Evolutionary conservation across 2,113 vertebrate species (phyloP).

Genomic region (Mesoclemmys tuberculata): DNA sequence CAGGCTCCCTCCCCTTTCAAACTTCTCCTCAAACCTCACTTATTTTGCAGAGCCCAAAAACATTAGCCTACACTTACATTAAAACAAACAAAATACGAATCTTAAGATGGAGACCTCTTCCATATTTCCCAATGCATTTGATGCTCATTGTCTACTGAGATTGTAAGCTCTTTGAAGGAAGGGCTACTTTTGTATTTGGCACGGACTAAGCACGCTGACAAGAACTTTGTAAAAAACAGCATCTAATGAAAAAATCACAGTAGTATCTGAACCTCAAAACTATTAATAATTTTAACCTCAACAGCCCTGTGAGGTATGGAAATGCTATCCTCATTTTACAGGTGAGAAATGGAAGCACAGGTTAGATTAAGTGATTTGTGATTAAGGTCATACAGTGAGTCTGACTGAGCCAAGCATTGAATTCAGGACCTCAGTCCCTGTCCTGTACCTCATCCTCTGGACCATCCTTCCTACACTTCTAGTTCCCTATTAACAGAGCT

Average conservation of each 20-base stretch:
- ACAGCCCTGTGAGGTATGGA: background rate
- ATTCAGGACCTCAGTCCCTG: background rate
- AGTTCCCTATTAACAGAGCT: background rate
- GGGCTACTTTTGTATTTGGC: too few species aligned
- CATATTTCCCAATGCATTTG: background rate
- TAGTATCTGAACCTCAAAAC: constrained; percentile 14
- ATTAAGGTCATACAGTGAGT: background rate
- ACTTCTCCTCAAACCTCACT: background rate
- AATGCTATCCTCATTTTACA: background rate
- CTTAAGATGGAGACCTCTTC: background rate
- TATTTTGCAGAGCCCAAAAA: background rate
- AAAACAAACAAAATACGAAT: constrained; percentile 10
- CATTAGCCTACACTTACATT: background rate
- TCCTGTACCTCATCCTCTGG: background rate
- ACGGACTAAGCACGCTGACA: background rate
- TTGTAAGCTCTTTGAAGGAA: background rate
- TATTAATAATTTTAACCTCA: constrained; percentile 5
- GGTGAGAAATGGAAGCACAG: background rate
- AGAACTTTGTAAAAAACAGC: background rate
- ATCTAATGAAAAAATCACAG: constrained; percentile 49
- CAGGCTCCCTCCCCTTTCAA: background rate
- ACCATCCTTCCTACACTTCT: background rate
- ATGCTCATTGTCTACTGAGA: background rate
- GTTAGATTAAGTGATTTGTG: background rate
- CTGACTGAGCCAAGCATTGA: background rate